These are phyloP conservation scores for Coelogynopora nodosa DNA, from an alignment of 2,888 invertebrate species.

Conservation along the genomic window DNA sequence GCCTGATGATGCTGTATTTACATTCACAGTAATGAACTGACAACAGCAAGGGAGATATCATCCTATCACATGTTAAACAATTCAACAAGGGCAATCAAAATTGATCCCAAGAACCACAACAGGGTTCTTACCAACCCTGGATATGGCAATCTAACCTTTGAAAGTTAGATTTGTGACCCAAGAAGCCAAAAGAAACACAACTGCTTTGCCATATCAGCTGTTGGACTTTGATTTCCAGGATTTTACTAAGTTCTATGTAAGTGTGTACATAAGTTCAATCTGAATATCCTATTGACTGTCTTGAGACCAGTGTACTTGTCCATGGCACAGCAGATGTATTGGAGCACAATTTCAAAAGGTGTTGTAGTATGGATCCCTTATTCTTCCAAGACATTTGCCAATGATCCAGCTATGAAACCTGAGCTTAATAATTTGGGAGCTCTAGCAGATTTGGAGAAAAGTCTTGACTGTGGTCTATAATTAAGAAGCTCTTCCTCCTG, in stretches of 20 bases:
- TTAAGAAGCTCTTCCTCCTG: neutral
- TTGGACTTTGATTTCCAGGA: neutral
- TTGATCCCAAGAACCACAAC: no score
- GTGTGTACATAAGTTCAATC: neutral
- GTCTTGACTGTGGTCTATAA: neutral
- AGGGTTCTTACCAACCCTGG: no score
- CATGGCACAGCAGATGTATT: neutral
- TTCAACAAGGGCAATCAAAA: no score
- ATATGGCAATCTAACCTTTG: no score
- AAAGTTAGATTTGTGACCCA: no score
- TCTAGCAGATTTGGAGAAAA: neutral
- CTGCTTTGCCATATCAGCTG: neutral
- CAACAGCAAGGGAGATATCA: no score
- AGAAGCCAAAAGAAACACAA: neutral
- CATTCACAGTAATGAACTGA: no score
- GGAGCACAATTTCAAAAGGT: neutral
- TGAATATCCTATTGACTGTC: neutral
- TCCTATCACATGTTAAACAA: no score
- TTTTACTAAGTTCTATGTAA: neutral
- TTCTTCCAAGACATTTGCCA: neutral
- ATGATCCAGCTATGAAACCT: neutral
- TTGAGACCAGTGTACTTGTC: neutral
- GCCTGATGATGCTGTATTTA: no score
- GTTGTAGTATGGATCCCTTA: neutral
- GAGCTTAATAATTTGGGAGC: neutral